These are phyloP conservation scores for Phortica variegata DNA, from an alignment of 1,140 invertebrate genomes.

Conservation along the genomic window DNA sequence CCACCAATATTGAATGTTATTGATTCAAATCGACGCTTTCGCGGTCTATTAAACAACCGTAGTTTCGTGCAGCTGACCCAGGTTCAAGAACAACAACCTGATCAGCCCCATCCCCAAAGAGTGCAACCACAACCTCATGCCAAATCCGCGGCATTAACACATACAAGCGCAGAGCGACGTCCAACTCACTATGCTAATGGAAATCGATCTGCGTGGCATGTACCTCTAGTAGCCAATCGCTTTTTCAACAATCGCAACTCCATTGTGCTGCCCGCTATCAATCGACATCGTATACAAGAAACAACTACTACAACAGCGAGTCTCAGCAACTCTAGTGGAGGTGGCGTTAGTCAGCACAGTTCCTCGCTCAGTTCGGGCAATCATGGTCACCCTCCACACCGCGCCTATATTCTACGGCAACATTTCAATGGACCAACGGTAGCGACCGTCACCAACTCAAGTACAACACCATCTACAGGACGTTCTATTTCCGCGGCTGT, in stretches of 20 bases:
- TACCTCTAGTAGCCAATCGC: slow-evolving; percentile 37
- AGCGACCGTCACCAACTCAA: slow-evolving; percentile 29
- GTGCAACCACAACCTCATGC: slow-evolving; percentile 33
- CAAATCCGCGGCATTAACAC: slow-evolving; percentile 42
- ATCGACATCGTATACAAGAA: slow-evolving; percentile 22
- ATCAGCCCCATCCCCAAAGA: too few species aligned
- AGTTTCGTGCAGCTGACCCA: slow-evolving; percentile 52
- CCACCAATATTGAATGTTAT: slow-evolving; percentile 50
- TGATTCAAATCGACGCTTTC: slow-evolving; percentile 41
- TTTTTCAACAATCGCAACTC: slow-evolving; percentile 46
- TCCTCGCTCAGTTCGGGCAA: slow-evolving; percentile 26
- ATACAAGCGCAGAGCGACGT: slow-evolving; percentile 18
- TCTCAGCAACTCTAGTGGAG: slow-evolving; percentile 33
- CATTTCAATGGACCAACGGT: slow-evolving; percentile 20
- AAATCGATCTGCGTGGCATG: slow-evolving; percentile 43
- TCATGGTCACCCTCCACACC: too few species aligned
- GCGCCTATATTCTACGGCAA: slow-evolving; percentile 5
- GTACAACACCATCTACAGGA: slow-evolving; percentile 39
- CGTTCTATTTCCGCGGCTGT: slow-evolving; percentile 48
- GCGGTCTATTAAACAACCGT: slow-evolving; percentile 36
- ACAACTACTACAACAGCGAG: slow-evolving; percentile 26
- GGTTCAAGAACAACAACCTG: slow-evolving; percentile 28
- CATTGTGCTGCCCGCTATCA: slow-evolving; percentile 42
- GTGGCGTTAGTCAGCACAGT: slow-evolving; percentile 28
- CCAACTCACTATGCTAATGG: slow-evolving; percentile 22